Base-by-base conservation (phyloP, 2,797 vertebrate genomes). In the Stomatorhinus walkeri region DNA sequence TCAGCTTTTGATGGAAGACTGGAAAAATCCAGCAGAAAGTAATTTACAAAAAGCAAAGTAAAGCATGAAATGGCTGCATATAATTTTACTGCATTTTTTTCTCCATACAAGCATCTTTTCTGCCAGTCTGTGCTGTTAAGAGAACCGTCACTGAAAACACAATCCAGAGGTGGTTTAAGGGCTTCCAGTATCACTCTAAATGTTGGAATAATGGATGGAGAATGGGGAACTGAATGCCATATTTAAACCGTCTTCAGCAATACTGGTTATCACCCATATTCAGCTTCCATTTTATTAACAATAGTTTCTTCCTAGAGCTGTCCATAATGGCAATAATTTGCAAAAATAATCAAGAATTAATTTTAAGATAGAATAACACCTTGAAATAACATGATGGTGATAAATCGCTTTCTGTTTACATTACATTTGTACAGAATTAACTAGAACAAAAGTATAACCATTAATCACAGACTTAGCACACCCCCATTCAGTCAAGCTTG, bases 381-480 rank as follows among this genome's bases (percentile, higher is more conserved):
- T 79, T 79, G 36, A 19, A 46, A 79, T 79, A 79, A 43, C 72
- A 79, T n/a, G 40, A n/a, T 43, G 5, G 16, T n/a, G 40, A 79
- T 43, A 79, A 79, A 79, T 79, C 16, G 72, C 28, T 36, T 72
- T 72, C 64, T 79, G 72, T 40, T 43, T 40, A 40, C 40, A 79
- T 43, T 43, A 79, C 40, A 79, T 79, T 79, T 79, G 72, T 43
- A 43, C 32, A 79, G 72, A 88, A 85, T 83, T 36, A 84, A 59
- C 79, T 64, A 52, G 51, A 56, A 32, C 88, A 56, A 83, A 88
- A 59, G 54, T 88, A 85, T 52, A 88, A 32, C 56, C 5, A 83
- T 88, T 59, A 83, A 85, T 88, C 79, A 88, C 76, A 22, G 88
- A 88, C 22, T 56, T 43, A 54, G 43, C 88, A 84, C 68, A 81